Percentiles rank a stretch among this genome's conserved stretches.
Evolutionary conservation across 2,113 vertebrate species (phyloP).

Genomic region (Sebastes fasciatus): DNA sequence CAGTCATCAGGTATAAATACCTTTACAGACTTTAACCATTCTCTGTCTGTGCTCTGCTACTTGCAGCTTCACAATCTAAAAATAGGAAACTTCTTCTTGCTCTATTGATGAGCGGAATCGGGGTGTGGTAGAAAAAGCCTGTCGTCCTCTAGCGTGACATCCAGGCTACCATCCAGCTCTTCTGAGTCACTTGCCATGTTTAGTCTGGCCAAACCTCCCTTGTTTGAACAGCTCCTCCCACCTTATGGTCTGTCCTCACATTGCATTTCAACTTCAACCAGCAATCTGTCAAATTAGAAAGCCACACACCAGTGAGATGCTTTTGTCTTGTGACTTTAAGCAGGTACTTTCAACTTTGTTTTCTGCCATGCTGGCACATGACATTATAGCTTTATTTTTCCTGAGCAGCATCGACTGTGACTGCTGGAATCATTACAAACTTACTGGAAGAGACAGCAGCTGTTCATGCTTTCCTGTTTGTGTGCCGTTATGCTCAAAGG

Average conservation of each 20-base stretch:
- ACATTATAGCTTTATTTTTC: constrained; percentile 3
- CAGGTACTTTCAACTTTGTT: constrained; percentile 10
- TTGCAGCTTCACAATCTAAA: constrained; percentile 8
- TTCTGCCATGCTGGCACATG: constrained; percentile 8
- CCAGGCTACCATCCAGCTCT: constrained; percentile 34
- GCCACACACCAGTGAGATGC: not conserved
- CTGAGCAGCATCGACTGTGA: not conserved
- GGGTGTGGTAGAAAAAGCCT: not conserved
- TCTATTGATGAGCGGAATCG: not conserved
- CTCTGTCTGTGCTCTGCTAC: not conserved
- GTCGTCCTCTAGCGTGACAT: constrained; percentile 20
- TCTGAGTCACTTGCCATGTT: constrained; percentile 38
- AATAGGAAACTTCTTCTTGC: constrained; percentile 6
- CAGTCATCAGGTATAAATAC: not conserved
- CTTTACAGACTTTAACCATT: not conserved
- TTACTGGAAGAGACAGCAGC: not conserved
- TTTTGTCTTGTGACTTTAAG: not conserved
- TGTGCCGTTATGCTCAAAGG: constrained; percentile 3
- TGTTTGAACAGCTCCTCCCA: constrained; percentile 49
- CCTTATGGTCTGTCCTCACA: constrained; percentile 33
- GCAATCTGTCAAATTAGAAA: constrained; percentile 37
- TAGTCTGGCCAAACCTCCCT: constrained; percentile 32
- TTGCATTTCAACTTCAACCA: constrained; percentile 18
- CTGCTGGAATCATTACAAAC: constrained; percentile 29
- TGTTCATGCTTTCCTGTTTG: constrained; percentile 20